phyloP scores from a whole-genome alignment of 2,113 vertebrate species.

The Zingel zingel region DNA sequence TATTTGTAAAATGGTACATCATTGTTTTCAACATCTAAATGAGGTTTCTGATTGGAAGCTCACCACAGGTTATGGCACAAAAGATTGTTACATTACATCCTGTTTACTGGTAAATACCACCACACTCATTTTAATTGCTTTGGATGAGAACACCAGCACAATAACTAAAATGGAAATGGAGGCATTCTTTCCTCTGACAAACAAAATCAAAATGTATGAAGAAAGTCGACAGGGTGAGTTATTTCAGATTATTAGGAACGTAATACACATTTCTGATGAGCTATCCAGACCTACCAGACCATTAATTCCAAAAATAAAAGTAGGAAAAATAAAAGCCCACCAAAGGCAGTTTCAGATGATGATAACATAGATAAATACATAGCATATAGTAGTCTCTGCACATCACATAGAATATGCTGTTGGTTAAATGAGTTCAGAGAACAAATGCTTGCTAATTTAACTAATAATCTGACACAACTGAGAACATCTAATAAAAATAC shows the following conservation, averaged over 20 bases:
- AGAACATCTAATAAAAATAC: not conserved
- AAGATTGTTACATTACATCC: conserved; percentile 46
- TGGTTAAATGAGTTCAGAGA: conserved; percentile 7
- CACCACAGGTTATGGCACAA: conserved; percentile 41
- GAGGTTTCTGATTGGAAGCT: conserved; percentile 57
- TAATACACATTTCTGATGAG: not conserved
- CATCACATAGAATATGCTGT: conserved; percentile 2
- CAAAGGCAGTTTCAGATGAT: not conserved
- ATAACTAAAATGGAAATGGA: conserved; percentile 40
- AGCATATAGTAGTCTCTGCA: not conserved
- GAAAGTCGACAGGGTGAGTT: conserved; percentile 4
- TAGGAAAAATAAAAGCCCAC: not conserved
- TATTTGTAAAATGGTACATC: conserved; percentile 40
- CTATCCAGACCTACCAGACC: not conserved
- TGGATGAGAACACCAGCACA: conserved; percentile 35
- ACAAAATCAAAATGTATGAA: conserved; percentile 36
- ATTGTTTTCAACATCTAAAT: conserved; percentile 52
- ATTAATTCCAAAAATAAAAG: not conserved
- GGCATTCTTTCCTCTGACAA: conserved; percentile 4
- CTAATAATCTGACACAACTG: not conserved
- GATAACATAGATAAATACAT: not conserved
- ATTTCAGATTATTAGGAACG: conserved; percentile 18
- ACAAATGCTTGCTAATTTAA: conserved; percentile 3
- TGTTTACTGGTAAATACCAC: conserved; percentile 44
- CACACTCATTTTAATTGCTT: conserved; percentile 57